Evolutionary conservation across 2,888 invertebrate species (phyloP), one percentile per base, ranked within the genome.

Genomic region (Leptopterna dolabrata): DNA sequence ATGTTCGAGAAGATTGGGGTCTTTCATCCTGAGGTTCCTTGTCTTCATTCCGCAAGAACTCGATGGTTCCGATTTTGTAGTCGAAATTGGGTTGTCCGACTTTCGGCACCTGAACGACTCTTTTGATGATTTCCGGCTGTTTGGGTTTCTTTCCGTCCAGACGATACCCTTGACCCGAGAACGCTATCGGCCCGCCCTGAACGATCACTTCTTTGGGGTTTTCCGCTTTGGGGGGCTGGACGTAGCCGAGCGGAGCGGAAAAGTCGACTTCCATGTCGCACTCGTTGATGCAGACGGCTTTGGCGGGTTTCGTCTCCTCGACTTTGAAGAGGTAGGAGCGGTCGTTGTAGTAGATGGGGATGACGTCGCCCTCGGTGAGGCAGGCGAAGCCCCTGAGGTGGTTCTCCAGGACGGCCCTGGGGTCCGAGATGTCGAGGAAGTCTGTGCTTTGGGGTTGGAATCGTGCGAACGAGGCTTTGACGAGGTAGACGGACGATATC

Each of bases 251-350:
- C 0, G 99, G 99, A 0, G 99, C 95, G 1, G 98, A 99, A 93
- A 99, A 99, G 91, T 99, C 99, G 27, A 98, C 98, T 93, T 99
- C 99, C 98, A 99, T 99, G 92, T 99, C 99, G 93, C 99, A 99
- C 92, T 99, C 99, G 90, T 99, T 99, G 89, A 99, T 99, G 91
- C 96, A 97, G 29, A 88, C 82, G 27, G 88, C 86, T 27, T 43
- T 24, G 0, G 30, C 41, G 1, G 88, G 88, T 30, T 76, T 78
- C 11, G 88, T 82, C 19, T 86, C 82, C 71, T 81, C 81, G 6
- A 85, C 76, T 29, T 81, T 78, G 24, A 88, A 93, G 92, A 99
- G 99, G 91, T 99, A 99, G 24, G 96, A 95, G 92, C 97, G 96
- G 86, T 98, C 96, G 93, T 99, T 99, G 92, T 99, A 99, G 90